Percentiles rank a stretch among this genome's conserved stretches.
These are phyloP conservation scores for Blastobasis lacticolella DNA, from an alignment of 2,888 invertebrate species.

Conservation along the genomic window DNA sequence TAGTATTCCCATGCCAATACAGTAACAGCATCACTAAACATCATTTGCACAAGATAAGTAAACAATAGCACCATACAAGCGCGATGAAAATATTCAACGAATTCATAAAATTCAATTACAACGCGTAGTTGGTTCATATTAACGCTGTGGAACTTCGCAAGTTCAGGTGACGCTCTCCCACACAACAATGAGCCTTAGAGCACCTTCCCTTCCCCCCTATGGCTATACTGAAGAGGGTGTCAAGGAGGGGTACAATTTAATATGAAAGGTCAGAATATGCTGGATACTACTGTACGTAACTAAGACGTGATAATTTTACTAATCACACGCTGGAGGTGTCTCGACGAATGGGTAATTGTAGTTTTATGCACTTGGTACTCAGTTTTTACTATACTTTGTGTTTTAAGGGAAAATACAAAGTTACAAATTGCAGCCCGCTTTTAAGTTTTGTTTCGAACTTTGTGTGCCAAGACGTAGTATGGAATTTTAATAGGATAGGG, in stretches of 20 bases:
- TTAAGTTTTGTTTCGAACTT: too few species aligned
- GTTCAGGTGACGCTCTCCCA: slow-evolving; percentile 67
- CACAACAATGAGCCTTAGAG: slow-evolving; percentile 34
- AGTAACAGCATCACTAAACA: too few species aligned
- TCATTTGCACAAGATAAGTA: too few species aligned
- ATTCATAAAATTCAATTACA: slow-evolving; percentile 51
- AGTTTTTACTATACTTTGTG: too few species aligned
- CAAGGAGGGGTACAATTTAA: neutral
- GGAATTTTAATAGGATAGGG: too few species aligned
- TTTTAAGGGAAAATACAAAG: too few species aligned
- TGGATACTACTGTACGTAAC: neutral
- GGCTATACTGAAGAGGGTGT: neutral
- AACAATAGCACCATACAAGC: too few species aligned
- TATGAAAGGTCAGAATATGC: neutral
- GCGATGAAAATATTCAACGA: slow-evolving; percentile 33
- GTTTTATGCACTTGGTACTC: too few species aligned
- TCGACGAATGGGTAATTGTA: too few species aligned
- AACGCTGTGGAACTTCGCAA: slow-evolving; percentile 44
- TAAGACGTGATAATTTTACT: slow-evolving; percentile 2
- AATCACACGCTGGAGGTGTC: slow-evolving; percentile 21
- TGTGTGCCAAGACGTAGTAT: too few species aligned
- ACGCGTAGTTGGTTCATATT: slow-evolving; percentile 44
- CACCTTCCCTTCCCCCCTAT: neutral
- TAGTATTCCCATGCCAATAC: too few species aligned
- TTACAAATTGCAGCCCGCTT: too few species aligned